Evolutionary conservation across 1,140 invertebrate genomes (phyloP), one percentile per base, ranked within the genome.

Genomic region (Drosophila biarmipes): DNA sequence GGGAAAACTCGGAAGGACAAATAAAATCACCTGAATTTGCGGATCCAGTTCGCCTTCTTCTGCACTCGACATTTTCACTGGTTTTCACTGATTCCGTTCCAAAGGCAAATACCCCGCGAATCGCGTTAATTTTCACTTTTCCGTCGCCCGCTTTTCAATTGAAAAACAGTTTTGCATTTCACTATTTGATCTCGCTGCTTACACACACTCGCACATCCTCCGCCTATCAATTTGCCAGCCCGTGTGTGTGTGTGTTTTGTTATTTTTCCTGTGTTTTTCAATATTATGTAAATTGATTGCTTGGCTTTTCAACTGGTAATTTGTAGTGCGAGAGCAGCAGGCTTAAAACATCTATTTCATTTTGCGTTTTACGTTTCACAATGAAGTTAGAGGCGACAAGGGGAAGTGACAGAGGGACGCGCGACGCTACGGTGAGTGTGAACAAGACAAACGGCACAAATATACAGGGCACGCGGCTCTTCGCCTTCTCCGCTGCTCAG

Each of bases 21-120:
- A 19, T 24, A 21, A 19, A 19, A 49, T 84, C 89, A 94, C 94
- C 93, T 94, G 93, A 87, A 94, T 94, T 86, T 93, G 92, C 87
- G 94, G 94, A 92, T 94, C 94, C 90, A 94, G 90, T 56, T 91
- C 90, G 84, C 78, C 79, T 38, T 90, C 90, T 74, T 91, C 90
- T 73, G 80, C 62, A 38, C 58, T 72, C 48, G 84, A 82, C 84
- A 87, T 87, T 80, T 73, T 89, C 55, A 59, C 52, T 59, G 43
- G 64, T 72, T 85, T 74, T 43, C 17, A 40, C 58, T 42, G 17
- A 52, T 21, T 21, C 2, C 29, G 21, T 15, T 19, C 63, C 49
- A 53, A 51, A 37, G 37, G 11, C 42, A 40, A 62, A 34, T 35
- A 49, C 38, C 34, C 51, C 29, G 15, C 27, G 15, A 71, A 57